A percentile compares a stretch with the other conserved stretches of the same genome.
These are phyloP conservation scores for Habrosyne pyritoides DNA, from an alignment of 2,888 invertebrate genomes.

Conservation along the genomic window DNA sequence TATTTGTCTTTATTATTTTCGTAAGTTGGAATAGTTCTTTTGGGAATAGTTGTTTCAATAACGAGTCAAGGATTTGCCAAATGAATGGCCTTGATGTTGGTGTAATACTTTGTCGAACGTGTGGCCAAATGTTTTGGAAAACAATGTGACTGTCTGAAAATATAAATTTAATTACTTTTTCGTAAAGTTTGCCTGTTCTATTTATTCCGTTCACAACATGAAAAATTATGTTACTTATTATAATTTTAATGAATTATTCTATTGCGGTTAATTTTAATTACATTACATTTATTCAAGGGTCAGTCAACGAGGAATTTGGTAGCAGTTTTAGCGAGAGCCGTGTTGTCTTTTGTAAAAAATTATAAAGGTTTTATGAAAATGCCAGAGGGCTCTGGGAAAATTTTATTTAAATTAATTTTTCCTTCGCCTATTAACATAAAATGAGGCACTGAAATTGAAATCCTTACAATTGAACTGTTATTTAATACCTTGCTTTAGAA, in stretches of 20 bases:
- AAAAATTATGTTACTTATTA: background rate
- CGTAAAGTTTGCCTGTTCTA: too few relatives aligned
- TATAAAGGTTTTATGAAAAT: background rate
- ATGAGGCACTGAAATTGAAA: background rate
- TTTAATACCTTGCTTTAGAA: background rate
- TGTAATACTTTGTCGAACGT: too few relatives aligned
- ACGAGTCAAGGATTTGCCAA: background rate
- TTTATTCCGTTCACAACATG: too few relatives aligned
- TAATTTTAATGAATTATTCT: background rate
- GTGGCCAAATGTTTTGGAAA: too few relatives aligned
- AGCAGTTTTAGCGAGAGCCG: background rate
- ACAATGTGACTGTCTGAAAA: too few relatives aligned
- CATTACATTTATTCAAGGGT: background rate
- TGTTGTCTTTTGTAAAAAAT: background rate
- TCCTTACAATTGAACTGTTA: background rate
- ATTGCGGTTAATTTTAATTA: background rate
- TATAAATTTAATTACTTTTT: too few relatives aligned
- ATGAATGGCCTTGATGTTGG: background rate
- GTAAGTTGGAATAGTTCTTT: background rate
- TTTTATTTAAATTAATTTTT: background rate
- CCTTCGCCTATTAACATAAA: background rate
- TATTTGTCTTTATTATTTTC: background rate
- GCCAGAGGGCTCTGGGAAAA: background rate
- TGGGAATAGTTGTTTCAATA: background rate
- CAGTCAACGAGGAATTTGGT: background rate